phyloP scores from a whole-genome alignment of 2,113 vertebrate genomes.

The Galemys pyrenaicus region DNA sequence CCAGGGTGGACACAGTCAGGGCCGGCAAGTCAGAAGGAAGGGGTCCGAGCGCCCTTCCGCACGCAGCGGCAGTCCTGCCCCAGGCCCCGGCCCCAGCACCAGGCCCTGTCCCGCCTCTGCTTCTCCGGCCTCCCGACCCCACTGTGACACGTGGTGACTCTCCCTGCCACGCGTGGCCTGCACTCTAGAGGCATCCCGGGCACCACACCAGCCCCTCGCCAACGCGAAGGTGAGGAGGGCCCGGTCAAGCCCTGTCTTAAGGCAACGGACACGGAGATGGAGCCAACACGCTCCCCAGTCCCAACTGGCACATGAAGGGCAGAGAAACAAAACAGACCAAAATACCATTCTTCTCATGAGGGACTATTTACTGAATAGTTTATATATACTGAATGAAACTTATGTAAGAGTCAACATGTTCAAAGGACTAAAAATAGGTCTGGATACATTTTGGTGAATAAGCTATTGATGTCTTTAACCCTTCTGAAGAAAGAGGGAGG shows the following conservation, averaged over 20 bases:
- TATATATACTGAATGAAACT: slow-evolving; percentile 80
- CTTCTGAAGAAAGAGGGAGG: slow-evolving; percentile 12
- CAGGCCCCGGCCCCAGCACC: rapidly evolving
- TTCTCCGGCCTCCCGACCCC: neutral
- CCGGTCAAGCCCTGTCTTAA: neutral
- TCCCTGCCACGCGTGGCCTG: rapidly evolving
- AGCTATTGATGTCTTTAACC: slow-evolving; percentile 66
- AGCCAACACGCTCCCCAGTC: neutral
- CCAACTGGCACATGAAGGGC: slow-evolving; percentile 75
- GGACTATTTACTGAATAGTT: slow-evolving; percentile 80
- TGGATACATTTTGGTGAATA: slow-evolving; percentile 67
- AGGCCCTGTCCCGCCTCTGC: neutral
- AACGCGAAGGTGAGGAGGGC: neutral
- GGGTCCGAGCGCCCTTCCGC: neutral
- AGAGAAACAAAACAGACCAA: slow-evolving; percentile 76
- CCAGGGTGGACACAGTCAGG: neutral
- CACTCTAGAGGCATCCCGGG: neutral
- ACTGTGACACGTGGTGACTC: neutral
- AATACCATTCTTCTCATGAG: slow-evolving; percentile 77
- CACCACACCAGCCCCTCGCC: neutral
- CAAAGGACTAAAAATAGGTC: slow-evolving; percentile 80
- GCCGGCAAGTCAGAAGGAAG: neutral
- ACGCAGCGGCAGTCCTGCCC: neutral
- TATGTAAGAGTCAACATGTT: slow-evolving; percentile 84
- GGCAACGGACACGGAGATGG: neutral